Base-by-base conservation (phyloP, 2,113 vertebrate species). In the Canis aureus region DNA sequence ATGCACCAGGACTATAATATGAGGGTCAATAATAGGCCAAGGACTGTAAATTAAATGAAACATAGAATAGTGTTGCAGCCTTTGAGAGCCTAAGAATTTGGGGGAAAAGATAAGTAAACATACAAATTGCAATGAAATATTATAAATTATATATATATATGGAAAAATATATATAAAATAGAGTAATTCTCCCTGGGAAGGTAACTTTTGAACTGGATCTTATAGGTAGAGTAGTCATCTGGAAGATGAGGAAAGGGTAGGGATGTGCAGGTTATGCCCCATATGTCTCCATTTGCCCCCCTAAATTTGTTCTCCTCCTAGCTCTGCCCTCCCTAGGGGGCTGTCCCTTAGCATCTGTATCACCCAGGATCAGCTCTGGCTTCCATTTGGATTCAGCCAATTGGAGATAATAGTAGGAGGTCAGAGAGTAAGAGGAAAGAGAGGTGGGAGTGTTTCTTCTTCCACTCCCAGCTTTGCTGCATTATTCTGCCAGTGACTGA, bases 41-140 rank as follows among this genome's bases (percentile, higher is more conserved):
- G 5, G 27, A 62, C 49, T 64, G 1, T 83, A 27, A 69, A 84
- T 74, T 86, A 73, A 92, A 76, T 86, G 51, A 86, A 93, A 83
- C 12, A 27, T 69, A 80, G 74, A 11, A 25, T 62, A 59, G 8
- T 79, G 7, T 87, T 83, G 27, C 19, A 82, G 20, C 19, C 6
- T 53, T 60, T 53, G 22, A 88, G 15, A 66, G 43, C 29, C n/a
- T 89, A 25, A 92, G 55, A 35, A 86, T 80, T 92, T 83, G 19
- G 35, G 11, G 20, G 20, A 60, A 86, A 59, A 27, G 15, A n/a
- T 66, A 43, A 66, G 29, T 64, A 94, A 89, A 71, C 19, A 64
- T 15, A 76, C 10, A 97, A 74, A 67, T 62, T 92, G 32, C 25
- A 96, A 43, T 82, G 53, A 78, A 86, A 86, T 78, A 38, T n/a